Evolutionary conservation across 2,113 vertebrate species (phyloP).

Genomic region (Syngnathus scovelli): DNA sequence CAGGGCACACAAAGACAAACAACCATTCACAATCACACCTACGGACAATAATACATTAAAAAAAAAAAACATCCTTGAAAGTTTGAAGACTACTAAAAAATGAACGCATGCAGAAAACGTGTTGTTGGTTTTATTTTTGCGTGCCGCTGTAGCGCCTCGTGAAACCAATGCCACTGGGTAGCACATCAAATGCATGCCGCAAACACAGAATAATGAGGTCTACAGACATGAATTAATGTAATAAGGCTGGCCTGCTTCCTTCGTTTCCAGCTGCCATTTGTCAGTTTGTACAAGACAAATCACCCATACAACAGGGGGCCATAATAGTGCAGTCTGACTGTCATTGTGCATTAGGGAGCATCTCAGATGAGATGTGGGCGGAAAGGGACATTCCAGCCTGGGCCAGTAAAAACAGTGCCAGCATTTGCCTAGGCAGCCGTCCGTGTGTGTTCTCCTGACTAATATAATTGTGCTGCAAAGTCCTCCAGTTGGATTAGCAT

Average conservation of each 20-base stretch:
- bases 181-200: slow-evolving; percentile 42
- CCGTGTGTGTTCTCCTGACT: slow-evolving; percentile 26
- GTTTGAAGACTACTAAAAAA: not conserved
- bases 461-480: slow-evolving; percentile 23
- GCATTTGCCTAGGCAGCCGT: slow-evolving; percentile 14
- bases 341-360: slow-evolving; percentile 45
- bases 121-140: not conserved
- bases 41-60: not conserved
- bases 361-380: slow-evolving; percentile 47
- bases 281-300: slow-evolving; percentile 23
- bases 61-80: not conserved
- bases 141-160: slow-evolving; percentile 11
- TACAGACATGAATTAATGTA: slow-evolving; percentile 41
- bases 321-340: slow-evolving; percentile 30
- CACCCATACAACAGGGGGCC: slow-evolving; percentile 14
- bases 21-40: no score
- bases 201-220: slow-evolving; percentile 58
- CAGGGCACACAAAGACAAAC: no score
- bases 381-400: slow-evolving; percentile 49
- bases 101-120: not conserved
- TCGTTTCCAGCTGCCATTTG: slow-evolving; percentile 33
- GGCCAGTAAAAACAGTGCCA: slow-evolving; percentile 38
- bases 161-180: slow-evolving; percentile 27
- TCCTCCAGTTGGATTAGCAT: slow-evolving; percentile 15
- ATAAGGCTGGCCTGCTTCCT: slow-evolving; percentile 53